phyloP scores from a whole-genome alignment of 2,888 invertebrate genomes.

The Drosophila buzzatii region DNA sequence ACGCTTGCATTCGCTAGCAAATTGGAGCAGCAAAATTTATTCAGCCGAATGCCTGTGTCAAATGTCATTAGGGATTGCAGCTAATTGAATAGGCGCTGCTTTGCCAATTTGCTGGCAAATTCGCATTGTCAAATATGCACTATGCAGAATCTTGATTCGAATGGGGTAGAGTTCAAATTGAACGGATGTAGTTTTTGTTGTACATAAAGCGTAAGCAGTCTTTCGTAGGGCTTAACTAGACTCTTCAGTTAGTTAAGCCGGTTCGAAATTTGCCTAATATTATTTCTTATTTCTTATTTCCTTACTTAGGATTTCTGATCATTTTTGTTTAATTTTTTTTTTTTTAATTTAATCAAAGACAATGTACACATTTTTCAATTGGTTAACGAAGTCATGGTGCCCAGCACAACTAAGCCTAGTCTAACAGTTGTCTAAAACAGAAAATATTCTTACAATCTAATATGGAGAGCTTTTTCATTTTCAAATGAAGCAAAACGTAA shows the following conservation, averaged over 20 bases:
- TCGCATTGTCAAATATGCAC: conserved; percentile 47
- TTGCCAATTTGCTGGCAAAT: conserved; percentile 13
- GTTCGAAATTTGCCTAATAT: no score
- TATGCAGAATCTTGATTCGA: background rate
- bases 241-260: background rate
- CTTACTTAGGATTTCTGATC: no score
- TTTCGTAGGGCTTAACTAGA: no score
- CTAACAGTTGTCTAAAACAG: background rate
- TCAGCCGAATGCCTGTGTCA: conserved; percentile 16
- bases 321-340: no score
- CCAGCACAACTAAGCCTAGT: background rate
- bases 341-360: background rate
- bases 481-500: background rate
- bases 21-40: conserved; percentile 35
- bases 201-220: background rate
- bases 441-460: background rate
- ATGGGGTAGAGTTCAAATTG: background rate
- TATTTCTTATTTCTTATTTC: no score
- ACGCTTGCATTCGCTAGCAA: conserved; percentile 43
- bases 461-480: background rate
- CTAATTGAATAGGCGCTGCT: conserved; percentile 62
- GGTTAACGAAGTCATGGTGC: background rate
- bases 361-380: background rate
- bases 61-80: conserved; percentile 57
- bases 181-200: background rate